Base-by-base conservation (phyloP, 1,140 invertebrate species). In the Oryctes rhinoceros region DNA sequence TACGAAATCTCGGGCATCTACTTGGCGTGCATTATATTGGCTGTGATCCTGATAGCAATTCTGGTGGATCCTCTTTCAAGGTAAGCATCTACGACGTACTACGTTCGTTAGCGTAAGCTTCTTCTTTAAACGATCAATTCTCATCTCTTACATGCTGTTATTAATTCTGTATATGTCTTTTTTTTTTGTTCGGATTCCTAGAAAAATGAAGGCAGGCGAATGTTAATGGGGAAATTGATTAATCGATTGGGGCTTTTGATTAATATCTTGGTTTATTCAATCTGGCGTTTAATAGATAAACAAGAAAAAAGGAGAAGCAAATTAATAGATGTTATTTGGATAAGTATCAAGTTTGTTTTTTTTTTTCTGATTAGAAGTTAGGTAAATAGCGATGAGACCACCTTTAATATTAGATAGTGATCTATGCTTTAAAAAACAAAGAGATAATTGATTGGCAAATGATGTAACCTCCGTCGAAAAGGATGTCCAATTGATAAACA, bases 1-100 rank as follows among this genome's bases (percentile, higher is more conserved):
- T 95, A 94, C 87, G 94, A 94, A 85, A 94, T 98, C 84, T 94
- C 94, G 37, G 92, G 94, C 78, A 97, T 99, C 82, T 98, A 98
- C 87, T 89, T 98, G 24, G 92, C 91, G 0, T 98, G 95, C 85
- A 94, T 97, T 18, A 85, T 96, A 37, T 88, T 96, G 2, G 97
- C 96, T 2, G 93, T 96, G 0, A 89, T 96, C 37, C 94, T 98
- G 82, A 94, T 99, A 62, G 94, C 93, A 2, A 85, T 97, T 5
- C 93, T 98, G 78, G 92, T 99, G 35, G 97, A 99, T 89, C 95
- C 96, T 9, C 90, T 98, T 0, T 94, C 94, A 80, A 94, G 95
- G 92, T 95, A 89, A 89, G 86, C 82, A 13, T 13, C 13, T 53
- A n/a, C 4, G 4, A 13, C n/a, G 13, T 13, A 30, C 13, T n/a